phyloP scores from a whole-genome alignment of 2,113 vertebrate genomes.

The Etia nguti region DNA sequence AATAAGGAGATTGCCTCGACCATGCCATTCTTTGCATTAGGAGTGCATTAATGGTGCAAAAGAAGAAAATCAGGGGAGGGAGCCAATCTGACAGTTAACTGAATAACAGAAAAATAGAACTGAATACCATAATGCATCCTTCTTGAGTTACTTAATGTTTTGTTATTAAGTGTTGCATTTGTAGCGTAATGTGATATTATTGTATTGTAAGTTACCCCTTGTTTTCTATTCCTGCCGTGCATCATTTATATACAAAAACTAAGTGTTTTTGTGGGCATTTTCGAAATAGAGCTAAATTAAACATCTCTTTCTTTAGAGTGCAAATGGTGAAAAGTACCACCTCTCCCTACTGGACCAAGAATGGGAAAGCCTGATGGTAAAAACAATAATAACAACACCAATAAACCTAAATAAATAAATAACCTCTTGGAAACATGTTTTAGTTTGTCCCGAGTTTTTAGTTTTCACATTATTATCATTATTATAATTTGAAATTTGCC shows the following conservation, averaged over 20 bases:
- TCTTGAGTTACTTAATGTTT: neutral
- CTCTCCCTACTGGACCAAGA: conserved; percentile 85
- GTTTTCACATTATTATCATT: neutral
- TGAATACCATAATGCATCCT: neutral
- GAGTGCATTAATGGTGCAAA: neutral
- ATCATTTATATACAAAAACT: neutral
- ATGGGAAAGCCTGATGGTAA: conserved; percentile 88
- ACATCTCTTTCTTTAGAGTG: conserved; percentile 12
- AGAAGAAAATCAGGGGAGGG: neutral
- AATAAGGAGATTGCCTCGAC: neutral
- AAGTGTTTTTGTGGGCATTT: neutral
- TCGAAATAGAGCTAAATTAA: neutral
- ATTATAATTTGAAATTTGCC: neutral
- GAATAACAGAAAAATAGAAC: neutral
- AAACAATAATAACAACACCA: neutral
- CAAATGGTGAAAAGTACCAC: conserved; percentile 74
- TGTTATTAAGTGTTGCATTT: neutral
- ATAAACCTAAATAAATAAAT: conserved; percentile 2
- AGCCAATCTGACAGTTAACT: neutral
- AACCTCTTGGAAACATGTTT: neutral
- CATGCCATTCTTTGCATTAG: neutral
- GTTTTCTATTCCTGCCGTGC: neutral
- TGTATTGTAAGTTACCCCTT: neutral
- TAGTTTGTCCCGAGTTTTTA: neutral
- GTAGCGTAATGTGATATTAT: neutral